phyloP scores from a whole-genome alignment of 2,888 invertebrate species.

The Nephrotoma appendiculata region DNA sequence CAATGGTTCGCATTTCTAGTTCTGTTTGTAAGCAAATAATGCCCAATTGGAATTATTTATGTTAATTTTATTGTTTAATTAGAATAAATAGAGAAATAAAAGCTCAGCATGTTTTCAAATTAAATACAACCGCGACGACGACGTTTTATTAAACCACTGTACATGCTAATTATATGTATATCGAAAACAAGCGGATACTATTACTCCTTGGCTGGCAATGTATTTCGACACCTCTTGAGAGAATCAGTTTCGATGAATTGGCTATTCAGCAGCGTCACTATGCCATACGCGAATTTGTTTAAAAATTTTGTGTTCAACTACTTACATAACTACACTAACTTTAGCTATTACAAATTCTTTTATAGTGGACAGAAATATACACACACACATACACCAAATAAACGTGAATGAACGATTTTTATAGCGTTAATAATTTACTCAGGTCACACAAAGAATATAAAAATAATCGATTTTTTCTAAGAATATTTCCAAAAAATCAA shows the following conservation, averaged over 20 bases:
- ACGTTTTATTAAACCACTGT: background rate
- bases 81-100: background rate
- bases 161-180: background rate
- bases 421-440: background rate
- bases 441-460: background rate
- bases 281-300: background rate
- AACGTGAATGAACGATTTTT: background rate
- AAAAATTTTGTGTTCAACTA: background rate
- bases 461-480: background rate
- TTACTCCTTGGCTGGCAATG: background rate
- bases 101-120: background rate
- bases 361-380: background rate
- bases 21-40: background rate
- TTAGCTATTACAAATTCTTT: background rate
- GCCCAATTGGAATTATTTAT: background rate
- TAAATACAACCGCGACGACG: background rate
- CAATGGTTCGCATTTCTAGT: background rate
- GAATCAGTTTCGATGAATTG: background rate
- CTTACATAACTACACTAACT: too few species aligned
- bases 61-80: background rate
- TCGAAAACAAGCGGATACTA: background rate
- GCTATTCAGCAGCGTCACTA: background rate
- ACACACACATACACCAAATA: background rate
- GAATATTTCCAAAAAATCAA: background rate
- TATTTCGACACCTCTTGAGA: background rate